Evolutionary conservation across 2,888 invertebrate genomes (phyloP).

Genomic region (Oasisia sp.): DNA sequence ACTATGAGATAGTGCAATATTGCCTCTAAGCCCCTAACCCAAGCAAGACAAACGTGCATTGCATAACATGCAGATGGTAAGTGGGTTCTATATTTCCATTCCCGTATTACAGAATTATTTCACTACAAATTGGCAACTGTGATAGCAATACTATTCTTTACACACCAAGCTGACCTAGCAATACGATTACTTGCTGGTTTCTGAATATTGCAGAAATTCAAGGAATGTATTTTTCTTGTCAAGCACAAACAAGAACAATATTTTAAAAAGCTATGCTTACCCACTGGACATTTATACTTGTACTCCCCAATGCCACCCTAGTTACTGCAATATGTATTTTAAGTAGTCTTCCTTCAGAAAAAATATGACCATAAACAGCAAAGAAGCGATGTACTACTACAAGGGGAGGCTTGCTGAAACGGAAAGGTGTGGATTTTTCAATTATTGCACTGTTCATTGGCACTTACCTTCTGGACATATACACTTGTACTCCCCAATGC

Average conservation of each 20-base stretch:
- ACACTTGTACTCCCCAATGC: background rate
- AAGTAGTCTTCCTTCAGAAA: too few species aligned
- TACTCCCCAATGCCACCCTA: too few species aligned
- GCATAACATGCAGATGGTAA: background rate
- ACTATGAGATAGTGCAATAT: background rate
- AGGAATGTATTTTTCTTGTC: background rate
- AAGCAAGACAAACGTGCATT: background rate
- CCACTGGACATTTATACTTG: too few species aligned
- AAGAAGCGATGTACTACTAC: background rate
- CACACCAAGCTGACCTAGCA: background rate
- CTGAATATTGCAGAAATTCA: background rate
- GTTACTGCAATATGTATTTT: too few species aligned
- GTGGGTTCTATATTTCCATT: background rate
- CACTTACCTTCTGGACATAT: background rate
- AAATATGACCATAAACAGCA: too few species aligned
- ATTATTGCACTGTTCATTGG: background rate
- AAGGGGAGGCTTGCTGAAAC: background rate
- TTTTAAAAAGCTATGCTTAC: background rate
- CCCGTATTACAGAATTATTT: background rate
- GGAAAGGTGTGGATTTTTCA: background rate
- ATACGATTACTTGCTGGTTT: background rate
- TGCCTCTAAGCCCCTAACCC: background rate
- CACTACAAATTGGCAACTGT: background rate
- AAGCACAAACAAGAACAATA: background rate
- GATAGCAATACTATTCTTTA: background rate